Conservation (phyloP, 2,888 invertebrate species). For the Lingula anatina region DNA sequence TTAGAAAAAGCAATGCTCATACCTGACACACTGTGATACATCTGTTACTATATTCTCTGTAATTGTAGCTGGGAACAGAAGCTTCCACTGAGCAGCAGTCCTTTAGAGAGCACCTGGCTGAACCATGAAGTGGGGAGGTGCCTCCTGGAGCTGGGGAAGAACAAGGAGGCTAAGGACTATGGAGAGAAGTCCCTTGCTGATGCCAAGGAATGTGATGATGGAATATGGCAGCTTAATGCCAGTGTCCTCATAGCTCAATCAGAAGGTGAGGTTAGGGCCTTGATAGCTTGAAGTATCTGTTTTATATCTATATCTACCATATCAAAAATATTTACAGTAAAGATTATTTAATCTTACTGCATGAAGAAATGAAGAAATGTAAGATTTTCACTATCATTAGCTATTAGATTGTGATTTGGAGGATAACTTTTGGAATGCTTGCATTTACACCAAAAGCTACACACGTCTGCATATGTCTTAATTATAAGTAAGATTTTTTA, state of each 20-base stretch:
- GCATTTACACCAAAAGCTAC: not conserved
- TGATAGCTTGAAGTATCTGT: not conserved
- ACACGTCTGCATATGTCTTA: too few relatives aligned
- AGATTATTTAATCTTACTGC: too few relatives aligned
- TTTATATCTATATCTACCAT: too few relatives aligned
- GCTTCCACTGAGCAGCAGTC: conserved; percentile 46
- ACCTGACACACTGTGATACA: too few relatives aligned
- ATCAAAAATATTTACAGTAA: too few relatives aligned
- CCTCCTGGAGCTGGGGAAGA: conserved; percentile 46
- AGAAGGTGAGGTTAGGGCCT: conserved; percentile 26
- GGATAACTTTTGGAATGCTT: not conserved
- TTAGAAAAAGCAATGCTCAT: too few relatives aligned
- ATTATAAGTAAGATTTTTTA: too few relatives aligned
- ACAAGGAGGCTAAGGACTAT: conserved; percentile 33
- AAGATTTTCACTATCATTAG: not conserved
- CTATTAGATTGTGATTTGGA: not conserved
- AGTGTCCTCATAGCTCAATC: conserved; percentile 46
- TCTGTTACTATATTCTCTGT: too few relatives aligned
- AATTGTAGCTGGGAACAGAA: conserved; percentile 49
- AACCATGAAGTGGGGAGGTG: conserved; percentile 55
- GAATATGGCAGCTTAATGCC: conserved; percentile 48
- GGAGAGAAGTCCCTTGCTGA: conserved; percentile 44
- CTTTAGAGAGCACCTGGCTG: conserved; percentile 53
- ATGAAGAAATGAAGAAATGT: not conserved
- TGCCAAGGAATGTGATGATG: conserved; percentile 42